Conservation (phyloP, 2,888 invertebrate genomes). For the Melinaea menophilus region DNA sequence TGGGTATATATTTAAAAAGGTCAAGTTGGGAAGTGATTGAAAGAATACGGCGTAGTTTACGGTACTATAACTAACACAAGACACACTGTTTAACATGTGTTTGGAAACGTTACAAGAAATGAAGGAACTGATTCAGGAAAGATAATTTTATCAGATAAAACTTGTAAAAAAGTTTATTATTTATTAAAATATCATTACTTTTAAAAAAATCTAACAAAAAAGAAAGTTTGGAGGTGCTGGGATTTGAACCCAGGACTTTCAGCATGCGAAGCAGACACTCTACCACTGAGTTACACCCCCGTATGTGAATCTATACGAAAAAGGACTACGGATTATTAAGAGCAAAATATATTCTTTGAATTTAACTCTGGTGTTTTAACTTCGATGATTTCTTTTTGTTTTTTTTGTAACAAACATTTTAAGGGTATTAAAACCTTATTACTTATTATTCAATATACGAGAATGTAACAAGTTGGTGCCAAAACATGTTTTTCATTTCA, state of each 20-base stretch:
- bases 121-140: neutral
- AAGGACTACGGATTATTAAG: too few relatives aligned
- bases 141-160: slow-evolving; percentile 3
- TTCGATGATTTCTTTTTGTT: too few relatives aligned
- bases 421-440: too few relatives aligned
- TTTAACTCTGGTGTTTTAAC: too few relatives aligned
- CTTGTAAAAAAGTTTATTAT: neutral
- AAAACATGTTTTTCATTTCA: slow-evolving; percentile 22
- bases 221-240: slow-evolving; percentile 70
- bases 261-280: slow-evolving; percentile 83
- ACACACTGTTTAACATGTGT: slow-evolving; percentile 32
- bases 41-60: slow-evolving; percentile 33
- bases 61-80: slow-evolving; percentile 35
- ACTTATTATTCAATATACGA: neutral
- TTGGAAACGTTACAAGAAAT: slow-evolving; percentile 10
- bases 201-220: neutral
- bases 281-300: slow-evolving; percentile 58
- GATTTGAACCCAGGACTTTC: slow-evolving; percentile 83
- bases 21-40: slow-evolving; percentile 33
- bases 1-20: slow-evolving; percentile 20
- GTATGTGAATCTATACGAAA: too few relatives aligned
- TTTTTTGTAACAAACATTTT: too few relatives aligned
- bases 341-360: too few relatives aligned
- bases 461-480: slow-evolving; percentile 2
- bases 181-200: neutral